phyloP scores from a whole-genome alignment of 2,888 invertebrate species.

The Diadegma fenestrale region DNA sequence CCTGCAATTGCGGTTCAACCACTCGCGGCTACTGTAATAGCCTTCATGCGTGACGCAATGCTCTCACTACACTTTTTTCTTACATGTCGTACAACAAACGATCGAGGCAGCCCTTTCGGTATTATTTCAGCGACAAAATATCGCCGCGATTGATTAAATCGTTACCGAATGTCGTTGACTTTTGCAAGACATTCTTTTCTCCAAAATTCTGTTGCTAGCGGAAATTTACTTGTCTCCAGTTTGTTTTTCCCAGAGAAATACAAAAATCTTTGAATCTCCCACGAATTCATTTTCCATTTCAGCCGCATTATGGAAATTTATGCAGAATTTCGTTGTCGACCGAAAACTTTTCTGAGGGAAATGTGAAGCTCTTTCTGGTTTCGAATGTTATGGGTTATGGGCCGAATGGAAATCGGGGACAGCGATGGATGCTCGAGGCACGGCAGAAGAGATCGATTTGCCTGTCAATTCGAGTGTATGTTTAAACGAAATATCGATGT shows the following conservation, averaged over 20 bases:
- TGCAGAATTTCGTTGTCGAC: neutral
- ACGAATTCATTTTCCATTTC: neutral
- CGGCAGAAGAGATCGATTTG: conserved; percentile 1
- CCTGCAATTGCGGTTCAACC: conserved; percentile 31
- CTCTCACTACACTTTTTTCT: conserved; percentile 19
- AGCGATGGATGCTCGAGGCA: neutral
- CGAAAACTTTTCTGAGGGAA: neutral
- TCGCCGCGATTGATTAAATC: neutral
- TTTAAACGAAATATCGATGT: conserved; percentile 19
- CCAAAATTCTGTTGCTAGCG: too few species aligned
- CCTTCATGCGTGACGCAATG: conserved; percentile 51
- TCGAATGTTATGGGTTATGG: neutral
- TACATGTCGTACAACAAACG: conserved; percentile 6
- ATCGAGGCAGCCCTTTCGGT: neutral
- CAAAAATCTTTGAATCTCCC: neutral
- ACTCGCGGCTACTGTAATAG: conserved; percentile 48
- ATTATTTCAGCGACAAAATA: neutral
- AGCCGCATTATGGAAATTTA: neutral
- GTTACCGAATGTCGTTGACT: neutral
- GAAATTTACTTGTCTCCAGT: too few species aligned
- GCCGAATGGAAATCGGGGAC: neutral
- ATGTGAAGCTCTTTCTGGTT: neutral
- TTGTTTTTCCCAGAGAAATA: too few species aligned
- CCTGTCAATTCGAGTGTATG: neutral
- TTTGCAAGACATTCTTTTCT: neutral